phyloP scores from a whole-genome alignment of 2,113 vertebrate species.

The Ancistrus triradiatus region DNA sequence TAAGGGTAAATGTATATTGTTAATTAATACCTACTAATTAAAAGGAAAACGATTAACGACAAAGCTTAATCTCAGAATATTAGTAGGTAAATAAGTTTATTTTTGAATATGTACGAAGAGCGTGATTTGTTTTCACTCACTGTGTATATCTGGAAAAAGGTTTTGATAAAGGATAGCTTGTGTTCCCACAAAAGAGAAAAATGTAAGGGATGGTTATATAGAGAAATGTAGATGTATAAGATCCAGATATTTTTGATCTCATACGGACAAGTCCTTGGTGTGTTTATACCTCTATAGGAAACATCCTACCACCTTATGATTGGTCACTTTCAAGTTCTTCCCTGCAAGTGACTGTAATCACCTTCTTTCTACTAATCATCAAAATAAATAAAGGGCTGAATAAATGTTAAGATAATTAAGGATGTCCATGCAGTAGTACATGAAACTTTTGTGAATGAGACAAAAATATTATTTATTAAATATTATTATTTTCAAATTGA shows the following conservation, averaged over 20 bases:
- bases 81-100: conserved; percentile 79
- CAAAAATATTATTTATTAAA: too few relatives aligned
- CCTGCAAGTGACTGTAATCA: too few relatives aligned
- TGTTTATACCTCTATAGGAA: conserved; percentile 71
- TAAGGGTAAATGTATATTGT: conserved; percentile 97
- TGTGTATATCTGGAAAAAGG: conserved; percentile 66
- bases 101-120: conserved; percentile 71
- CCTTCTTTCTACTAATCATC: too few relatives aligned
- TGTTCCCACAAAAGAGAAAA: conserved; percentile 55
- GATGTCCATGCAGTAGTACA: too few relatives aligned
- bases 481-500: too few relatives aligned
- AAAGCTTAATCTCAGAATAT: conserved; percentile 91
- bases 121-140: conserved; percentile 64
- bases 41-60: conserved; percentile 94
- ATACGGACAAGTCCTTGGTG: conserved; percentile 70
- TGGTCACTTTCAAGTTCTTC: too few relatives aligned
- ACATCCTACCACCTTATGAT: conserved; percentile 62
- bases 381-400: too few relatives aligned
- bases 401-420: too few relatives aligned
- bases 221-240: too few relatives aligned
- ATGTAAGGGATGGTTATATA: not conserved
- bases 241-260: conserved; percentile 70
- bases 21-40: conserved; percentile 99
- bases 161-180: conserved; percentile 56
- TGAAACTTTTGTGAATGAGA: too few relatives aligned